phyloP scores from a whole-genome alignment of 2,113 vertebrate genomes.

The Osmerus eperlanus region DNA sequence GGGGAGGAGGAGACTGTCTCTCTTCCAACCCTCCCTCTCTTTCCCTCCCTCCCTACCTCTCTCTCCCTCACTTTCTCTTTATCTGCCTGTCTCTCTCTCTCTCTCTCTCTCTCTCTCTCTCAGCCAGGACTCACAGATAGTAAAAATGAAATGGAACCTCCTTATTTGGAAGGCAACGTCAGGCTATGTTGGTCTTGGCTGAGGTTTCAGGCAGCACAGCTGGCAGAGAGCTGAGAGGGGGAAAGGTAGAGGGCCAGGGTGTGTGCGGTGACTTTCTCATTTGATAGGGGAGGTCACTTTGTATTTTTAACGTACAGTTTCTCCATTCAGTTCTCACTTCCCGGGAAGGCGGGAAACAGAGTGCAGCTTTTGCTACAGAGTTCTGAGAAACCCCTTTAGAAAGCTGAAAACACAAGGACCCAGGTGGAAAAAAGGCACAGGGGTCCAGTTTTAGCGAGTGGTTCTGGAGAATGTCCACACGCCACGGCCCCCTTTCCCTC shows the following conservation, averaged over 20 bases:
- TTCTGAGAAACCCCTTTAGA: conserved; percentile 24
- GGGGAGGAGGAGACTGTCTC: conserved; percentile 35
- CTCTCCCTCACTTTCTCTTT: not conserved
- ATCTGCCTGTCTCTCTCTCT: conserved; percentile 1
- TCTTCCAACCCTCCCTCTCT: not conserved
- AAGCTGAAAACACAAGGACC: conserved; percentile 44
- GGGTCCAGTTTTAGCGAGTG: conserved; percentile 14
- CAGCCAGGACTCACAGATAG: conserved; percentile 34
- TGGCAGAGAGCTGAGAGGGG: conserved; percentile 42
- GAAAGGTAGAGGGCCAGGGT: conserved; percentile 31
- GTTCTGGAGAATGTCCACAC: conserved; percentile 51
- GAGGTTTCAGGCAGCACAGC: conserved; percentile 43
- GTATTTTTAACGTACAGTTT: conserved; percentile 49
- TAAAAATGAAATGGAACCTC: conserved; percentile 73
- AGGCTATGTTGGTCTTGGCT: conserved; percentile 79
- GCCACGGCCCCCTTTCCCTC: conserved; percentile 21
- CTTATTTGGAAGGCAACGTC: conserved; percentile 91
- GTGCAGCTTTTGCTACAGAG: conserved; percentile 2
- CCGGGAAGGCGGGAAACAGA: conserved; percentile 23
- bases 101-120: conserved; percentile 14
- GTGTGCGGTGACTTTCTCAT: conserved; percentile 34
- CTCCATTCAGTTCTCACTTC: conserved; percentile 52
- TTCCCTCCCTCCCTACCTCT: not conserved
- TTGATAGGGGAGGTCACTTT: conserved; percentile 25
- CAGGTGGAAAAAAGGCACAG: conserved; percentile 26